These are phyloP conservation scores for Heliocidaris erythrogramma DNA, from an alignment of 35 echinoderm and acorn worm species.

Conservation along the genomic window DNA sequence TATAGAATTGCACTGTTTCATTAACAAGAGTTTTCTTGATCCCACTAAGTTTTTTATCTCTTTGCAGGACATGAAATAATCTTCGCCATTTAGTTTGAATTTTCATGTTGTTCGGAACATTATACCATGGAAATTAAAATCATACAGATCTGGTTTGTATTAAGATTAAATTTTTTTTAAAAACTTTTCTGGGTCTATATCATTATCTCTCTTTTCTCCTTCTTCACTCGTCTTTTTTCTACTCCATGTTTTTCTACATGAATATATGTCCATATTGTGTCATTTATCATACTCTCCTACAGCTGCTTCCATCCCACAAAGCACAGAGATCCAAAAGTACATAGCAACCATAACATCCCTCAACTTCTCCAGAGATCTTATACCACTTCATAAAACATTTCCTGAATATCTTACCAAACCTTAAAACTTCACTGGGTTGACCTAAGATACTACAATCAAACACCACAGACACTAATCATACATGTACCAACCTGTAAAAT, in stretches of 20 bases:
- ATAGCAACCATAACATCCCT: background rate
- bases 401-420: background rate
- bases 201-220: background rate
- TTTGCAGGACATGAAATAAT: too few relatives aligned
- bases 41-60: too few relatives aligned
- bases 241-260: background rate
- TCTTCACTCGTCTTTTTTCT: background rate
- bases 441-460: background rate
- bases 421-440: background rate
- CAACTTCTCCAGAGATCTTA: background rate
- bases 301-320: background rate
- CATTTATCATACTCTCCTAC: background rate
- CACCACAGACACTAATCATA: background rate
- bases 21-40: too few relatives aligned
- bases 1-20: too few relatives aligned
- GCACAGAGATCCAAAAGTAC: background rate
- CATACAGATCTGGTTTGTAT: too few relatives aligned
- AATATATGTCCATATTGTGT: background rate
- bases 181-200: background rate
- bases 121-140: too few relatives aligned
- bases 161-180: too few relatives aligned
- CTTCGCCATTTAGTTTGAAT: too few relatives aligned
- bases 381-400: background rate
- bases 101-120: too few relatives aligned
- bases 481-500: background rate